Percentiles rank a stretch among this genome's conserved stretches.
phyloP scores from a whole-genome alignment of 2,797 vertebrate genomes.

The Trachops cirrhosus region DNA sequence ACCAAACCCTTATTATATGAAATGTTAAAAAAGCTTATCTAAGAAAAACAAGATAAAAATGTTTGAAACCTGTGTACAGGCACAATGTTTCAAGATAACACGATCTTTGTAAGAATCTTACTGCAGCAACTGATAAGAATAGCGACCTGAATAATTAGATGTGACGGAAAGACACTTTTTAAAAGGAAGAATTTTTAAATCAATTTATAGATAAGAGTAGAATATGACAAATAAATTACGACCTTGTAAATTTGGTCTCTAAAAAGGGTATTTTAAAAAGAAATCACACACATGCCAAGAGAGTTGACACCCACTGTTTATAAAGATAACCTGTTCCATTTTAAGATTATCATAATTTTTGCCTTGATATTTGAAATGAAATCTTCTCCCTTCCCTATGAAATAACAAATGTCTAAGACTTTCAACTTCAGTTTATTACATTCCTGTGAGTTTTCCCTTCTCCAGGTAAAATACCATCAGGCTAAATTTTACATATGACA shows the following conservation, averaged over 20 bases:
- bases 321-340: neutral
- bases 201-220: neutral
- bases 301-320: neutral
- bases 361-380: neutral
- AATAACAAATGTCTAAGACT: neutral
- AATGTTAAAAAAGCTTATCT: no score
- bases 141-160: neutral
- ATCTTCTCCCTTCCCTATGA: neutral
- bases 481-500: neutral
- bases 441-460: neutral
- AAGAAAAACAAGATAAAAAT: no score
- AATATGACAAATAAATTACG: neutral
- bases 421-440: neutral
- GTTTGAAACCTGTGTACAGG: neutral
- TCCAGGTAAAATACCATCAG: neutral
- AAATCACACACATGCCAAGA: neutral
- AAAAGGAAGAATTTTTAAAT: constrained; percentile 39
- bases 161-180: neutral
- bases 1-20: no score
- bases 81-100: constrained; percentile 18
- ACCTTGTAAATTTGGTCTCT: neutral
- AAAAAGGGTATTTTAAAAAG: neutral
- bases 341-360: neutral
- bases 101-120: constrained; percentile 38
- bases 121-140: neutral